Percentiles rank a stretch among this genome's conserved stretches.
Evolutionary conservation across 2,113 vertebrate genomes (phyloP).

Genomic region (Blennius ocellaris): DNA sequence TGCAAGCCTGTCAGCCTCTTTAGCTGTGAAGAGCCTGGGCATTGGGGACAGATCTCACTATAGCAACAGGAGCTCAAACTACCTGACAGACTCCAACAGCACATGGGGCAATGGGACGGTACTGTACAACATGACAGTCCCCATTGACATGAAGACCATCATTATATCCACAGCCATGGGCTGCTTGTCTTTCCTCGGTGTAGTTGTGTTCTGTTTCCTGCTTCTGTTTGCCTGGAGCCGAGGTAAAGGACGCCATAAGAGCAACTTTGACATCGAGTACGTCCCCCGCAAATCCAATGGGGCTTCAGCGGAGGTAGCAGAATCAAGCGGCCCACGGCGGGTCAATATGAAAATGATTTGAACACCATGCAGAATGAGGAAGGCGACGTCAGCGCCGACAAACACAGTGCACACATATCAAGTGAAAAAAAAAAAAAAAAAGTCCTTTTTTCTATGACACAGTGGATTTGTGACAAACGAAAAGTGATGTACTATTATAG

Average conservation of each 20-base stretch:
- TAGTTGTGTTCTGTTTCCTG: conserved; percentile 97
- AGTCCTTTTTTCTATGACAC: conserved; percentile 61
- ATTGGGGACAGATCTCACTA: conserved; percentile 89
- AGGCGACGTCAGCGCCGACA: neutral
- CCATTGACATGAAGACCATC: conserved; percentile 97
- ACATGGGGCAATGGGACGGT: conserved; percentile 92
- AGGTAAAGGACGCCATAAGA: conserved; percentile 96
- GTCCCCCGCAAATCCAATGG: conserved; percentile 95
- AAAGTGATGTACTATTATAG: conserved; percentile 74
- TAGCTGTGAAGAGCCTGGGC: conserved; percentile 91
- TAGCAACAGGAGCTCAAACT: conserved; percentile 94
- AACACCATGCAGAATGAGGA: conserved; percentile 42
- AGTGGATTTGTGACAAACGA: conserved; percentile 79
- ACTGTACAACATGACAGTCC: conserved; percentile 93
- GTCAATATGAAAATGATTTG: conserved; percentile 99
- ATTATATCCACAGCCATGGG: conserved; percentile 99
- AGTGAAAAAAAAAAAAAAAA: conserved; percentile 1
- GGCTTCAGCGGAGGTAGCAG: conserved; percentile 83
- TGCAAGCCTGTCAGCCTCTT: conserved; percentile 91
- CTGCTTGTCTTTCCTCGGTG: conserved; percentile 97
- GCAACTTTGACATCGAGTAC: conserved; percentile 97
- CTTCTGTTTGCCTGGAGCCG: conserved; percentile 97
- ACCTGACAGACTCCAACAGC: conserved; percentile 93
- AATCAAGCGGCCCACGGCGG: conserved; percentile 91
- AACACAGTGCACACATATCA: conserved; percentile 69